phyloP scores from a whole-genome alignment of 2,888 invertebrate genomes.

The Thera obeliscata region DNA sequence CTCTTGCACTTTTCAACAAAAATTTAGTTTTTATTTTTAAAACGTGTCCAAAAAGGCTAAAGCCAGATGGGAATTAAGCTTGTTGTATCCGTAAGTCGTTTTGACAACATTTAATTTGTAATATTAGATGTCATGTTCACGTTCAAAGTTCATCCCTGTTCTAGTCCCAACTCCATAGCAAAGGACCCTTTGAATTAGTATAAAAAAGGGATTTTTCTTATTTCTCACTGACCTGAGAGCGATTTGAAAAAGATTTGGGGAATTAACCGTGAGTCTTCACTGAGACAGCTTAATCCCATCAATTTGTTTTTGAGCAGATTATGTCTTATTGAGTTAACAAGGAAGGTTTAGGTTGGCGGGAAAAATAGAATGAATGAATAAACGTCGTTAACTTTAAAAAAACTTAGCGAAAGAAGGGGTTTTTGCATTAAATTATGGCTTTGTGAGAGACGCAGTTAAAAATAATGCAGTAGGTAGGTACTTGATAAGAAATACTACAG shows the following conservation, averaged over 20 bases:
- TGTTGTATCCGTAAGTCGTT: too few relatives aligned
- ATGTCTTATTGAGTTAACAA: constrained; percentile 53
- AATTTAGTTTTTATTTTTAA: too few relatives aligned
- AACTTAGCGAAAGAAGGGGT: too few relatives aligned
- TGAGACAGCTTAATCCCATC: constrained; percentile 47
- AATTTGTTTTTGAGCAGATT: constrained; percentile 53
- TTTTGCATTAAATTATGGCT: too few relatives aligned
- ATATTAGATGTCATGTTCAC: background rate
- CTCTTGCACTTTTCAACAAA: too few relatives aligned
- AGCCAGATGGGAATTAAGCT: too few relatives aligned
- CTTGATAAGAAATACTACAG: too few relatives aligned
- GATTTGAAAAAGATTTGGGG: constrained; percentile 56
- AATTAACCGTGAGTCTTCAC: constrained; percentile 40
- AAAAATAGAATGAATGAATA: constrained; percentile 23
- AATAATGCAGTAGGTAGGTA: too few relatives aligned
- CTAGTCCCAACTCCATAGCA: constrained; percentile 20
- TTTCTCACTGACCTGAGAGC: constrained; percentile 57
- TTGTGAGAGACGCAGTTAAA: too few relatives aligned
- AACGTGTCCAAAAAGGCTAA: too few relatives aligned
- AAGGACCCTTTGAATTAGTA: constrained; percentile 66
- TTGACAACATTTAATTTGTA: too few relatives aligned
- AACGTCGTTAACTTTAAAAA: too few relatives aligned
- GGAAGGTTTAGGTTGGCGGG: constrained; percentile 25
- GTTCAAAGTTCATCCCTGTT: constrained; percentile 3
- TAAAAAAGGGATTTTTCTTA: constrained; percentile 58